phyloP scores from a whole-genome alignment of 2,797 vertebrate genomes.

The Todus mexicanus region DNA sequence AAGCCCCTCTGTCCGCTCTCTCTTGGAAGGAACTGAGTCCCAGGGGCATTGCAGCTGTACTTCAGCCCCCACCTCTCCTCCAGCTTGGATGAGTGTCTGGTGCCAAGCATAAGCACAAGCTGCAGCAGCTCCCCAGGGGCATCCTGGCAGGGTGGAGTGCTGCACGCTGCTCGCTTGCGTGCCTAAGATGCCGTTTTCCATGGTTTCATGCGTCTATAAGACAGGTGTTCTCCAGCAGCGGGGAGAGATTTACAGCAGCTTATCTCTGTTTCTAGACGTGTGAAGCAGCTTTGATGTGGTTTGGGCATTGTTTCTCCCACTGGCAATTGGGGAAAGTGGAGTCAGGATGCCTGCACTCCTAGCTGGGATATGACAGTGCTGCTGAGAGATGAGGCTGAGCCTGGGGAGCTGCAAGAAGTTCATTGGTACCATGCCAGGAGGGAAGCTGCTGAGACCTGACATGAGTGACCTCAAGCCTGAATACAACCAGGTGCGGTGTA shows the following conservation, averaged over 20 bases:
- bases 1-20: neutral
- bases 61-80: neutral
- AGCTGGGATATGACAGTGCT: fast-evolving
- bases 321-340: neutral
- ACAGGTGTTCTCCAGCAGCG: neutral
- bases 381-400: fast-evolving
- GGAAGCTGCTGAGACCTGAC: neutral
- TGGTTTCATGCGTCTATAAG: neutral
- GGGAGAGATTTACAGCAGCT: neutral
- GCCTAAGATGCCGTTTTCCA: neutral
- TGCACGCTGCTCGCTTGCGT: fast-evolving
- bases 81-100: fast-evolving
- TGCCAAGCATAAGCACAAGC: neutral
- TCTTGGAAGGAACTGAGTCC: neutral
- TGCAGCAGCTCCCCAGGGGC: neutral
- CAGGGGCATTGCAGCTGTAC: neutral
- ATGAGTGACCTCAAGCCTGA: neutral
- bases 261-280: neutral
- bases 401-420: neutral
- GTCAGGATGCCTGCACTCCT: neutral
- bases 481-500: neutral
- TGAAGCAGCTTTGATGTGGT: neutral
- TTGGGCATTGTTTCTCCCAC: neutral
- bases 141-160: neutral
- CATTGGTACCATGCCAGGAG: too few species aligned